Conservation (phyloP, 2,888 invertebrate species). For the Corbicula japonica region DNA sequence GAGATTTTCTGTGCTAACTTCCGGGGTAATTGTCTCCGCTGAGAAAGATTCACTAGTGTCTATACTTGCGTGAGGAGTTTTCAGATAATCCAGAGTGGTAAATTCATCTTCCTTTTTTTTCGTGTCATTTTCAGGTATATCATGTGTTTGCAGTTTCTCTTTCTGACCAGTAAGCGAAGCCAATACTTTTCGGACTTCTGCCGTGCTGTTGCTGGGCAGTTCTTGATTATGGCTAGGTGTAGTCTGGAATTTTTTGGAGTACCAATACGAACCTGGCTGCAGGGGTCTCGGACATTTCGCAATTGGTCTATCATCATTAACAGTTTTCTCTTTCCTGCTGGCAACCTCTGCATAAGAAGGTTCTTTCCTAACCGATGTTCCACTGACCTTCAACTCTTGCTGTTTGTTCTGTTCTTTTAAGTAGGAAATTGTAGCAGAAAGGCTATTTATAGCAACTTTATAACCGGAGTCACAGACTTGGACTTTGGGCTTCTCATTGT, state of each 20-base stretch:
- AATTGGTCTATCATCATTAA: neutral
- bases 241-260: constrained; percentile 47
- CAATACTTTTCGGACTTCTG: constrained; percentile 62
- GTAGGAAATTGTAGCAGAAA: constrained; percentile 39
- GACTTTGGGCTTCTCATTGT: constrained; percentile 8
- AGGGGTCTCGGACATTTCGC: constrained; percentile 47
- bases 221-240: constrained; percentile 26
- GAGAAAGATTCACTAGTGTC: constrained; percentile 45
- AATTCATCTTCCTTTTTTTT: constrained; percentile 2
- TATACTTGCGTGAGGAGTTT: constrained; percentile 42
- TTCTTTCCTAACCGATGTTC: neutral
- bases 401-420: constrained; percentile 28
- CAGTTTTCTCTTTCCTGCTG: neutral
- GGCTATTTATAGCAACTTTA: constrained; percentile 40
- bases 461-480: constrained; percentile 5
- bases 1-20: constrained; percentile 26
- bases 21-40: constrained; percentile 35
- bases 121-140: neutral
- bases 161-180: constrained; percentile 41
- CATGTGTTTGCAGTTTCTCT: constrained; percentile 11
- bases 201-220: constrained; percentile 53
- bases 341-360: neutral
- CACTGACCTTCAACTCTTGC: neutral
- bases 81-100: constrained; percentile 8
- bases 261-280: constrained; percentile 65